Conservation (phyloP, 2,113 vertebrate species). For the Coturnix japonica region DNA sequence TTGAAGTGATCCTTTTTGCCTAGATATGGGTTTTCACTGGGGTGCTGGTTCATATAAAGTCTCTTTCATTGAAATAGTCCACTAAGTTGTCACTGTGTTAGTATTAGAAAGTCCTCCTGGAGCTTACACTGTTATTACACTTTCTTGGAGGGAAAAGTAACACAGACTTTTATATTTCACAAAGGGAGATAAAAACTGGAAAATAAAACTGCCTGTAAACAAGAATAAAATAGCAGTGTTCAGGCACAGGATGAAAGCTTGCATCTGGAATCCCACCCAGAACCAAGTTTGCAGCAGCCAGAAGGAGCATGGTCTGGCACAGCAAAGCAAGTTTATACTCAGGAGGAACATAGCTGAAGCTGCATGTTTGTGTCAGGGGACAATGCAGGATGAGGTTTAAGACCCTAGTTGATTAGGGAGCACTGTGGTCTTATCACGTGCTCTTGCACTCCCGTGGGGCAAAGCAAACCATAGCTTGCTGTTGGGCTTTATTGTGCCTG, state of each 20-base stretch:
- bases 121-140: neutral
- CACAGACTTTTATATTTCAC: neutral
- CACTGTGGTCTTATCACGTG: neutral
- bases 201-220: neutral
- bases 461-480: neutral
- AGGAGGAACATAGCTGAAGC: neutral
- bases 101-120: neutral
- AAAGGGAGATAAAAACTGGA: neutral
- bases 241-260: neutral
- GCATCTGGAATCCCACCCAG: neutral
- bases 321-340: neutral
- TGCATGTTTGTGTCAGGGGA: rapidly evolving
- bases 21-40: neutral
- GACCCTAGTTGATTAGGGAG: neutral
- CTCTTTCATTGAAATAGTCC: neutral
- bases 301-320: neutral
- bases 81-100: neutral
- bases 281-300: neutral
- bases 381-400: neutral
- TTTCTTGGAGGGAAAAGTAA: neutral
- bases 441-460: neutral
- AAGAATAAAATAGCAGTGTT: neutral
- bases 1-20: neutral
- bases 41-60: neutral
- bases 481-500: neutral